These are phyloP conservation scores for Oreochromis niloticus DNA, from an alignment of 2,113 vertebrate genomes.

Conservation along the genomic window DNA sequence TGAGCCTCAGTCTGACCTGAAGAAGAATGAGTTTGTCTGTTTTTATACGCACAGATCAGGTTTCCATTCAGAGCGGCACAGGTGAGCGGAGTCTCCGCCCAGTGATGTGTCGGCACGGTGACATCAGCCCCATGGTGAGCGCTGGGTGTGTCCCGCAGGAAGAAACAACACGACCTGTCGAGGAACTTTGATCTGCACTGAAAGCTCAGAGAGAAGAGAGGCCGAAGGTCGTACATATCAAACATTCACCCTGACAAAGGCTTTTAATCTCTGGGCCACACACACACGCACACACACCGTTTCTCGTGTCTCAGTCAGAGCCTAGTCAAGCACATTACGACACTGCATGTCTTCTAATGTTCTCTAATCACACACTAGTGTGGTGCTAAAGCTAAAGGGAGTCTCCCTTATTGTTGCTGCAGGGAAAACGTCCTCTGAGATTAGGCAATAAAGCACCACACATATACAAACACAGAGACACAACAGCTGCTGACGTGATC, in stretches of 20 bases:
- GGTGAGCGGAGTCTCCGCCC: conserved; percentile 24
- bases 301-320: not conserved
- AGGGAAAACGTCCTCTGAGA: not conserved
- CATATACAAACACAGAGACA: not conserved
- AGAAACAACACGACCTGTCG: not conserved
- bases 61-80: not conserved
- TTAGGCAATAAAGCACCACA: not conserved
- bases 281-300: too few relatives aligned
- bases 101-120: not conserved
- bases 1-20: not conserved
- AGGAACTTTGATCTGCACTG: conserved; percentile 20
- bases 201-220: conserved; percentile 24
- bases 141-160: conserved; percentile 35
- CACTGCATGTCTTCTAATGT: not conserved
- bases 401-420: not conserved
- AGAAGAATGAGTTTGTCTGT: not conserved
- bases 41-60: not conserved
- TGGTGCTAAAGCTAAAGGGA: not conserved
- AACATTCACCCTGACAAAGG: not conserved
- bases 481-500: not conserved
- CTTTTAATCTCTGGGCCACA: not conserved
- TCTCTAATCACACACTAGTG: not conserved
- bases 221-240: not conserved
- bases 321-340: not conserved
- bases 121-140: conserved; percentile 1